Evolutionary conservation across 35 echinoderm and acorn worm genomes (phyloP), one percentile per base, ranked within the genome.

Genomic region (Anneissia japonica): DNA sequence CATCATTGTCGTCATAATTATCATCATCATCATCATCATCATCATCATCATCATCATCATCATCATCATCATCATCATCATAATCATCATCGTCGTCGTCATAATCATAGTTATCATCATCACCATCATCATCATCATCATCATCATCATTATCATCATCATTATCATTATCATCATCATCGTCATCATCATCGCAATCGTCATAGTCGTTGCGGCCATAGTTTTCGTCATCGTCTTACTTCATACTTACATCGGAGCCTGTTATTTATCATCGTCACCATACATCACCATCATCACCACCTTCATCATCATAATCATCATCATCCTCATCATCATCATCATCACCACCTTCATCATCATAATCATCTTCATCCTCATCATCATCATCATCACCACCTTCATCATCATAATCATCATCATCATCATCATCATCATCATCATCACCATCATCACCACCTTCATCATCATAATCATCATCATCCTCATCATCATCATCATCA

Each of bases 401-500:
- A 81, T 81, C 79, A 81, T 38, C 79, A 81, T 81, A 16, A 81
- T 81, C 33, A 81, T 81, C 79, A 81, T 81, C 79, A 81, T 38
- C 79, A 81, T 81, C 33, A 34, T 34, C 74, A 34, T 34, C 74
- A 30, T 30, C n/a, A 76, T 9, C 10, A 30, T 28, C 10, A 30
- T 76, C n/a, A 30, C 32, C 32, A 76, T 34, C n/a, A 30, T 9
- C 26, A 76, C 26, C 32, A 30, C 26, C n/a, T 9, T 76, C 10
- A 78, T 78, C 6, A 12, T 10, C 19, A 39, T 82, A 6, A 82
- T 45, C 10, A 39, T 40, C 3, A 43, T 37, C 39, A 82, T 82
- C 13, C 0, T 9, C 36, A 35, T 34, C 32, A 78, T 34, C 11
- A 35, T 35, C 36, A 38, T 78, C 32, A 35, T 38, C 36, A 13